Percentiles rank a stretch among this genome's conserved stretches.
Evolutionary conservation across 2,888 invertebrate genomes (phyloP).

Genomic region (Idaea biselata): DNA sequence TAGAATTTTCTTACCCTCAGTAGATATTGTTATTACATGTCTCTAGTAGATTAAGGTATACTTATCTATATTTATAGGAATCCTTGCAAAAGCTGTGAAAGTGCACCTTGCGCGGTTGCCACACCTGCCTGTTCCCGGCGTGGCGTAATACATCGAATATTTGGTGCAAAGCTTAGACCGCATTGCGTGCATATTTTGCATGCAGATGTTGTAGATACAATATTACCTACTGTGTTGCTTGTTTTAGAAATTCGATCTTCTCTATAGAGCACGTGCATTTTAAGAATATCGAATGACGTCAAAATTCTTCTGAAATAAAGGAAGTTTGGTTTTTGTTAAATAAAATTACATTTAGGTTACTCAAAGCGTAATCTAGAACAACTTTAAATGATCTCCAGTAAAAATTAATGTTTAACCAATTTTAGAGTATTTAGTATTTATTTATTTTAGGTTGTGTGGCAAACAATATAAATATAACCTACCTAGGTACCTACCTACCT

Average conservation of each 20-base stretch:
- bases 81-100: constrained; percentile 50
- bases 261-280: background rate
- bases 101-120: constrained; percentile 63
- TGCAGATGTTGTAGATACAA: background rate
- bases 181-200: constrained; percentile 38
- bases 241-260: background rate
- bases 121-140: constrained; percentile 69
- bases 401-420: background rate
- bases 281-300: background rate
- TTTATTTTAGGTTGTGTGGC: background rate
- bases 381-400: background rate
- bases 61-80: constrained; percentile 14
- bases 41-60: background rate
- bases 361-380: too few relatives aligned
- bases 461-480: background rate
- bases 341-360: too few relatives aligned
- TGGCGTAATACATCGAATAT: constrained; percentile 60
- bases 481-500: too few relatives aligned
- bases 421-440: background rate
- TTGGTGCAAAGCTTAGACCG: constrained; percentile 57
- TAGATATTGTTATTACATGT: too few relatives aligned
- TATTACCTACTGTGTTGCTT: constrained; percentile 14
- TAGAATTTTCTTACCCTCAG: too few relatives aligned
- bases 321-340: background rate
- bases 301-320: background rate